These are phyloP conservation scores for Thinocorus orbignyianus DNA, from an alignment of 2,113 vertebrate genomes.

Conservation along the genomic window DNA sequence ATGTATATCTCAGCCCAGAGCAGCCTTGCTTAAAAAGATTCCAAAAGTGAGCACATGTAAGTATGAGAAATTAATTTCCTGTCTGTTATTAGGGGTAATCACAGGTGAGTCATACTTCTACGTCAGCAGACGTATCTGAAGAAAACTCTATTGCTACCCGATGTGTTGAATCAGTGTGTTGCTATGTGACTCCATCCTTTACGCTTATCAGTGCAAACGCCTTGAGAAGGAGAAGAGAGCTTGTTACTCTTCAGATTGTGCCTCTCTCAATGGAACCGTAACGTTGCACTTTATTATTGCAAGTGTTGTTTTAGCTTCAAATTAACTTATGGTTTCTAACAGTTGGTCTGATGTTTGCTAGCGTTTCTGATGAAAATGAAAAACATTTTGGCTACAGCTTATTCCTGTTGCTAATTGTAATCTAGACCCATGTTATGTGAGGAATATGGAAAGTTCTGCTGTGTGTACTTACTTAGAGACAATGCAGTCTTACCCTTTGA, in stretches of 20 bases:
- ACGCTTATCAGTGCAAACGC: accelerated
- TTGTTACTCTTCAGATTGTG: background rate
- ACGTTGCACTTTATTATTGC: background rate
- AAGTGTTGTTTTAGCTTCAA: background rate
- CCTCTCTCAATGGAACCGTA: background rate
- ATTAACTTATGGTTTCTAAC: background rate
- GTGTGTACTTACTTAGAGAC: background rate
- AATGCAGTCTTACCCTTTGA: background rate
- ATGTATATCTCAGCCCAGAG: background rate
- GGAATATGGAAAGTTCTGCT: background rate
- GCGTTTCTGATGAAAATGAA: background rate
- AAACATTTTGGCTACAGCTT: background rate
- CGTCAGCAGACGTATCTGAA: background rate
- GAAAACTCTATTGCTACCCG: background rate
- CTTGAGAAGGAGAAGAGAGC: background rate
- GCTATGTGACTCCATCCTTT: background rate
- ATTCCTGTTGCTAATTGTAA: background rate
- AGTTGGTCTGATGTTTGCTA: background rate
- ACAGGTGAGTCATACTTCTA: background rate
- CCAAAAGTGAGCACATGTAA: background rate
- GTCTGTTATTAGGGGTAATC: background rate
- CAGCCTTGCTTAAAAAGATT: background rate
- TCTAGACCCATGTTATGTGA: background rate
- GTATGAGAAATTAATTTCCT: background rate
- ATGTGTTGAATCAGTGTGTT: background rate